Evolutionary conservation across 2,888 invertebrate genomes (phyloP), one percentile per base, ranked within the genome.

Genomic region (Ormyrus rosae): DNA sequence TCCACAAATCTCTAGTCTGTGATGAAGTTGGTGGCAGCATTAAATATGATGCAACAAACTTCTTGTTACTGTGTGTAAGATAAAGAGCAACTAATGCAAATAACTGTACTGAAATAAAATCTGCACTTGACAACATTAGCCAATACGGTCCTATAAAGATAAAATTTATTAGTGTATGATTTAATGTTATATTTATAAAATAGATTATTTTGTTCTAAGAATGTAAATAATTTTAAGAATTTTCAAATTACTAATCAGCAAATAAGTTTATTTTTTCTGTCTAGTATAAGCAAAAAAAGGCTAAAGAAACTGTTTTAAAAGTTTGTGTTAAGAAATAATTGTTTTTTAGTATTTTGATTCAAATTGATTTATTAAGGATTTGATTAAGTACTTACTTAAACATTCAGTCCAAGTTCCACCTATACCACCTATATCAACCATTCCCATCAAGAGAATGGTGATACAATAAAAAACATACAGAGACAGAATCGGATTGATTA

Each of bases 1-100:
- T 91, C 92, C 92, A 92, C 19, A 92, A 88, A 84, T 92, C 92
- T 84, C 91, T 86, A 70, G 92, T 92, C 83, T 92, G 91, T 58
- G 91, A 91, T 50, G 87, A 86, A 72, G 85, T 83, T 6, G 86
- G 84, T 60, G 88, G 86, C 76, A 87, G 81, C 85, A 88, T 87
- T 60, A 87, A 67, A 51, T 85, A 85, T 48, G 87, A 87, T 72
- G 86, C 85, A 34, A 85, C 85, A 48, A 86, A 84, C 34, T 84
- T 85, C 73, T 86, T 86, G 65, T 84, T 87, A 71, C 85, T 86
- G 65, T 88, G 87, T 50, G 91, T 92, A 46, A 92, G 91, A 85
- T 91, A 92, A 68, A 92, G 88, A 4, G 92, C 92, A 72, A 92
- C 91, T 60, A 91, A 85, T 79, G 91, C 90, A 84, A 92, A 92